phyloP scores from a whole-genome alignment of 2,113 vertebrate genomes.

The Plectropomus leopardus region DNA sequence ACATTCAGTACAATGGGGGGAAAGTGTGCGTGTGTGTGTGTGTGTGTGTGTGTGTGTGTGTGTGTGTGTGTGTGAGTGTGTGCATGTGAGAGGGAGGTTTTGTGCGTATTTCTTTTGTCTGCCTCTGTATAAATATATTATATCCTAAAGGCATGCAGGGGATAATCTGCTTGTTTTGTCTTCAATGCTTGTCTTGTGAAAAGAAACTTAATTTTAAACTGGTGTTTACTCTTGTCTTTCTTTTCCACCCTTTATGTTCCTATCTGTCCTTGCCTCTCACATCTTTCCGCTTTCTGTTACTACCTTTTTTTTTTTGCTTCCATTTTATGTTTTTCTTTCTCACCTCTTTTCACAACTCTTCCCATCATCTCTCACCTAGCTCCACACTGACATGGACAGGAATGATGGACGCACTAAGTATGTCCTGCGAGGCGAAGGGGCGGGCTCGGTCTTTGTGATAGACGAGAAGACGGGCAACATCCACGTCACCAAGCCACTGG shows the following conservation, averaged over 20 bases:
- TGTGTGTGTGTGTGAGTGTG: neutral
- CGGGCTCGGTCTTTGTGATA: slow-evolving; percentile 93
- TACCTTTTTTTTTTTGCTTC: neutral
- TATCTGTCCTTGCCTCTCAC: slow-evolving; percentile 21
- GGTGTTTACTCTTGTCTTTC: slow-evolving; percentile 54
- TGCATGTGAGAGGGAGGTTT: slow-evolving; percentile 37
- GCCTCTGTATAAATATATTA: slow-evolving; percentile 65
- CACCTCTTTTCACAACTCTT: neutral
- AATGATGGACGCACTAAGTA: slow-evolving; percentile 93
- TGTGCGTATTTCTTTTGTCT: slow-evolving; percentile 60
- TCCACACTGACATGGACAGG: slow-evolving; percentile 93
- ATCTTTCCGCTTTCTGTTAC: slow-evolving; percentile 13
- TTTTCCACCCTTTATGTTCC: slow-evolving; percentile 6
- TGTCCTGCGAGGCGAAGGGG: slow-evolving; percentile 92
- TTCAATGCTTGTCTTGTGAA: slow-evolving; percentile 54
- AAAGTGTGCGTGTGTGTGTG: slow-evolving; percentile 19
- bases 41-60: neutral
- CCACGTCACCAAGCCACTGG: slow-evolving; percentile 93
- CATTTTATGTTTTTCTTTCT: neutral
- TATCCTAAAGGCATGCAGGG: slow-evolving; percentile 58
- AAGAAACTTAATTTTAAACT: slow-evolving; percentile 70
- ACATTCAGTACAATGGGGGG: slow-evolving; percentile 24
- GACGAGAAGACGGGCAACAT: slow-evolving; percentile 95
- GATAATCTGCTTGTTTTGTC: slow-evolving; percentile 77
- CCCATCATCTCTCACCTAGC: slow-evolving; percentile 73